Base-by-base conservation (phyloP, 2,888 invertebrate species). In the Sesamia inferens region DNA sequence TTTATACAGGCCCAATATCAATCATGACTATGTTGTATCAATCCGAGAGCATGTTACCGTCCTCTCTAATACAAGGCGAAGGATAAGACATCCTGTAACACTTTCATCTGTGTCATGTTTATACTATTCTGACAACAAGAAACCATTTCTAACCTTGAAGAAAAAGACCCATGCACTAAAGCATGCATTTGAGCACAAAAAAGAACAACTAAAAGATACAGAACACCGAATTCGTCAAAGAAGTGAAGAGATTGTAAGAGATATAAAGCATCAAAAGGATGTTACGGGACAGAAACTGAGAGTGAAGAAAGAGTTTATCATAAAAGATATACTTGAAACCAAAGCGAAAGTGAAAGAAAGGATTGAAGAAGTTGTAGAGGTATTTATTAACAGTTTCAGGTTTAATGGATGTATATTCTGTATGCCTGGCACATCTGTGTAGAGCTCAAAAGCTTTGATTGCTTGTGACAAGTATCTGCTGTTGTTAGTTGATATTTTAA, bases 361-460 rank as follows among this genome's bases (percentile, higher is more conserved):
- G 90, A 96, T 98, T 85, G 98, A 98, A 90, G 97, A 97, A 92
- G 97, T 98, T 84, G 97, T 98, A 79, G 98, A 98, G 94, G 98
- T 97, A 92, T 55, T 16, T 57, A 61, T 68, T 59, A n/a, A 39
- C 5, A 51, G 39, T 24, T 31, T 57, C 6, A n/a, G 22, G 13
- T 16, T 42, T n/a, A 24, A 6, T 78, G n/a, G 6, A 14, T 55
- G 11, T 47, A 2, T 13, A 31, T 10, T 13, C 6, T 51, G 11
- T 19, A 19, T 58, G 11, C 1, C 24, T 24, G 7, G 13, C n/a
- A 24, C 24, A 19, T 14, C 11, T 59, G 22, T 59, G 31, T 22
- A 44, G 48, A 48, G 8, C 24, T 1, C 24, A 31, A 24, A 24
- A 5, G 19, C 24, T 51, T 51, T 44, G 24, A 70, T 44, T 54